Conservation (phyloP, 2,113 vertebrate genomes). For the Thunnus maccoyii region DNA sequence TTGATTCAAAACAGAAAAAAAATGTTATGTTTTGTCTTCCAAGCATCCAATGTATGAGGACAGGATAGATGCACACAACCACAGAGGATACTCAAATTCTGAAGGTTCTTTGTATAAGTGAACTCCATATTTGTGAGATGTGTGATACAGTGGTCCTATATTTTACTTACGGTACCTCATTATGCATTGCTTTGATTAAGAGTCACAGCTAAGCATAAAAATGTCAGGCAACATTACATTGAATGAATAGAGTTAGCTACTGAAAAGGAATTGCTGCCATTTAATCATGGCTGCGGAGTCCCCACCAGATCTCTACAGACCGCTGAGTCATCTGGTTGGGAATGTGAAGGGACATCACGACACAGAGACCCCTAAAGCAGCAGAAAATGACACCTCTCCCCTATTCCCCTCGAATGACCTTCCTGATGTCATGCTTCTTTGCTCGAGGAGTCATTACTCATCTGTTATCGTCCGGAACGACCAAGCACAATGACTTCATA, state of each 20-base stretch:
- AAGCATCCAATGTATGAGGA: neutral
- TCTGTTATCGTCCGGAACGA: slow-evolving; percentile 60
- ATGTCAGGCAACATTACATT: slow-evolving; percentile 16
- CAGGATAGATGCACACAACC: neutral
- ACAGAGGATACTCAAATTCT: neutral
- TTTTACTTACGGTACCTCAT: neutral
- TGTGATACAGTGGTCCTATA: neutral
- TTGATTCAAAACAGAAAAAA: slow-evolving; percentile 5
- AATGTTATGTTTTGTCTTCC: neutral
- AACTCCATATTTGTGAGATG: neutral
- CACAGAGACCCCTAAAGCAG: slow-evolving; percentile 24
- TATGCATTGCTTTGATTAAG: neutral
- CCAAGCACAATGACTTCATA: slow-evolving; percentile 66
- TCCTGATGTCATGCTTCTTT: slow-evolving; percentile 54
- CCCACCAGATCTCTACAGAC: neutral
- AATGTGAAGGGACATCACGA: slow-evolving; percentile 27
- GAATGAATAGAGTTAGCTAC: neutral
- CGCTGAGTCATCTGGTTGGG: neutral
- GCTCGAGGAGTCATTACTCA: slow-evolving; percentile 64
- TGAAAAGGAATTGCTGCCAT: slow-evolving; percentile 9
- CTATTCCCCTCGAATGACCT: slow-evolving; percentile 44
- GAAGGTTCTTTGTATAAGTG: neutral
- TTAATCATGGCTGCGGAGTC: neutral
- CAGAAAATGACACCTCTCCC: slow-evolving; percentile 54
- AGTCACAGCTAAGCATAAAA: slow-evolving; percentile 9